A percentile compares a stretch with the other conserved stretches of the same genome.
These are phyloP conservation scores for Eufriesea mexicana DNA, from an alignment of 1,140 invertebrate genomes.

Conservation along the genomic window DNA sequence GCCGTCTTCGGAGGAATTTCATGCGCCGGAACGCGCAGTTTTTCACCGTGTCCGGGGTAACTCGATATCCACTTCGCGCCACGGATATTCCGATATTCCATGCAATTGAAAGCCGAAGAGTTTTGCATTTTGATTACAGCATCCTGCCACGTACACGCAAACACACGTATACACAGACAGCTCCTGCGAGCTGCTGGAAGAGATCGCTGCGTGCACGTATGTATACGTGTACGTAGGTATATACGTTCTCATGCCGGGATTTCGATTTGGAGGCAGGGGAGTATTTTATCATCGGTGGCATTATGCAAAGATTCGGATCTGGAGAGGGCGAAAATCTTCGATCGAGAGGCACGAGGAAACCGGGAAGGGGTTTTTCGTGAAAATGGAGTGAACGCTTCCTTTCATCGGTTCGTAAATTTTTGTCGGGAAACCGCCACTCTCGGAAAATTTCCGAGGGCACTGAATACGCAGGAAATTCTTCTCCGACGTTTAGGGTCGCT, in stretches of 20 bases:
- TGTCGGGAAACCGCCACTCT: no score
- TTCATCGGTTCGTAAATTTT: conserved; percentile 6
- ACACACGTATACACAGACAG: no score
- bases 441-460: not conserved
- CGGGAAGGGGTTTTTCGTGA: not conserved
- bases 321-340: conserved; percentile 11
- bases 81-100: conserved; percentile 48
- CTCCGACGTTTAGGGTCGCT: not conserved
- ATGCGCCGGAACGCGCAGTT: not conserved
- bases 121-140: conserved; percentile 51
- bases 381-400: conserved; percentile 7
- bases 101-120: conserved; percentile 47
- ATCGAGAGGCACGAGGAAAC: not conserved
- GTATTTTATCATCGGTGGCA: conserved; percentile 38
- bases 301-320: conserved; percentile 37
- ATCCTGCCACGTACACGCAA: no score
- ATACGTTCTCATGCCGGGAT: not conserved
- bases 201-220: no score
- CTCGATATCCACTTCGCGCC: conserved; percentile 46
- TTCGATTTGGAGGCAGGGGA: conserved; percentile 25
- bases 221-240: not conserved
- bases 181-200: no score
- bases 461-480: not conserved
- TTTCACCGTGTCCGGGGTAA: conserved; percentile 4
- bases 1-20: conserved; percentile 31